Conservation (phyloP, 1,140 invertebrate species). For the Akabosia matsudoensis region DNA sequence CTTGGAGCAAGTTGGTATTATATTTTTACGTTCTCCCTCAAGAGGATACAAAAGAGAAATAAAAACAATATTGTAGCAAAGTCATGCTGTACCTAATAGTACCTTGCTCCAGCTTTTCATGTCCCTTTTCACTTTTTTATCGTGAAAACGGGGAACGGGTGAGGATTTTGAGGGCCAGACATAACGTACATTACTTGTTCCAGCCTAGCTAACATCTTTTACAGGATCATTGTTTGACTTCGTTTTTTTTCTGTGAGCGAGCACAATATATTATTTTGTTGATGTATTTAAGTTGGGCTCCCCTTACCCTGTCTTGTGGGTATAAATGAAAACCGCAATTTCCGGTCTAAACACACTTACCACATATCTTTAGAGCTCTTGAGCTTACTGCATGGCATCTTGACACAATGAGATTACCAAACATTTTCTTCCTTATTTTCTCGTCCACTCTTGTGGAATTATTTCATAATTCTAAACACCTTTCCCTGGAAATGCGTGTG, state of each 20-base stretch:
- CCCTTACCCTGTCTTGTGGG: not conserved
- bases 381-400: slow-evolving; percentile 10
- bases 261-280: no score
- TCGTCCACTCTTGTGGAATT: slow-evolving; percentile 1
- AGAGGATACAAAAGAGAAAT: not conserved
- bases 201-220: no score
- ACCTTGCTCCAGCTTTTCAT: not conserved
- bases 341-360: slow-evolving; percentile 1
- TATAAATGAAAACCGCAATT: slow-evolving; percentile 23
- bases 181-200: no score
- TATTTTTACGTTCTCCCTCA: not conserved
- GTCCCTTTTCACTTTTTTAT: not conserved
- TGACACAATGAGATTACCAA: slow-evolving; percentile 8
- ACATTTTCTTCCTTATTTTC: not conserved
- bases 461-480: slow-evolving; percentile 12
- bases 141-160: not conserved
- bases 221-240: no score
- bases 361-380: slow-evolving; percentile 4
- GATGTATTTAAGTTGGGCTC: not conserved
- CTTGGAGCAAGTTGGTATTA: not conserved
- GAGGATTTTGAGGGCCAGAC: no score
- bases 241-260: no score
- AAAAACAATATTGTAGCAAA: not conserved
- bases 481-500: not conserved
- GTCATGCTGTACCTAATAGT: not conserved